Conservation (phyloP, 1,140 invertebrate species). For the Drosophila littoralis region DNA sequence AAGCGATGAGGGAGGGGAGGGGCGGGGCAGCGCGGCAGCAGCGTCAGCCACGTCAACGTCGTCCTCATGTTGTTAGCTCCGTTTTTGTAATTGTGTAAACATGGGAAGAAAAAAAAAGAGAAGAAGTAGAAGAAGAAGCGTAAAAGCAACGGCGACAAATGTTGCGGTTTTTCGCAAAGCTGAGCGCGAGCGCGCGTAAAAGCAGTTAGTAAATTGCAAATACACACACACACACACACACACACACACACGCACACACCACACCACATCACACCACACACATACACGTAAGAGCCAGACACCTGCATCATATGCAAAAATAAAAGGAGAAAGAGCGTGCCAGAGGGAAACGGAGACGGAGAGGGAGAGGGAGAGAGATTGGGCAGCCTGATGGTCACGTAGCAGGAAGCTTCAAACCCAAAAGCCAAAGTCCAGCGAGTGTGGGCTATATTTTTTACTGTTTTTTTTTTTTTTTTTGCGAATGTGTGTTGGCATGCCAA, state of each 20-base stretch:
- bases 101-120: constrained; percentile 8
- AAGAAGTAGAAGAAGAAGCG: constrained; percentile 2
- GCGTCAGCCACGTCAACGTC: constrained; percentile 14
- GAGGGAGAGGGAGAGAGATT: constrained; percentile 13
- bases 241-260: constrained; percentile 36
- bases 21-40: constrained; percentile 14
- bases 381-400: constrained; percentile 48
- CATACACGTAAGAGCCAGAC: constrained; percentile 30
- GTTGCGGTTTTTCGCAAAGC: constrained; percentile 66
- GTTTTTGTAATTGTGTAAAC: constrained; percentile 66
- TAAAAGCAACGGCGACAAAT: constrained; percentile 51
- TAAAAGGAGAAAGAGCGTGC: background rate
- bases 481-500: background rate
- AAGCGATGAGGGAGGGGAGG: constrained; percentile 14
- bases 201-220: constrained; percentile 78
- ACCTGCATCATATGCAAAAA: constrained; percentile 42
- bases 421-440: constrained; percentile 44
- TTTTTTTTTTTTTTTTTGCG: constrained; percentile 3
- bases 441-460: constrained; percentile 11
- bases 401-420: constrained; percentile 42
- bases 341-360: background rate
- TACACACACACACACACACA: constrained; percentile 22
- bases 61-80: constrained; percentile 18
- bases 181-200: constrained; percentile 67
- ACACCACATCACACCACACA: constrained; percentile 43